Evolutionary conservation across 2,888 invertebrate genomes (phyloP).

Genomic region (Tachina grossa): DNA sequence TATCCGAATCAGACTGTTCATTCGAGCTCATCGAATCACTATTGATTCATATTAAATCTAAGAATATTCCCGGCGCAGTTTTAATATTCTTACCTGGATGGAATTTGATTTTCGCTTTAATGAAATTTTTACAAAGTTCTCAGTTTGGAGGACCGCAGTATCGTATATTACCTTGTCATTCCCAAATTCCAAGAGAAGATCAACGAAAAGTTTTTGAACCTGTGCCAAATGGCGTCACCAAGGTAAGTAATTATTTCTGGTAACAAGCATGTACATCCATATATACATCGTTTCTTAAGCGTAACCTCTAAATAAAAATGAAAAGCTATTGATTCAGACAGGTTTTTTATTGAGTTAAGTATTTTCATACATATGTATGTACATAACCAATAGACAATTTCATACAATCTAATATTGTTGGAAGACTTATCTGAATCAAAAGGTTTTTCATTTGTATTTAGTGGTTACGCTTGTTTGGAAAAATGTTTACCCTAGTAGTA

Average conservation of each 20-base stretch:
- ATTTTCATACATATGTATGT: too few species aligned
- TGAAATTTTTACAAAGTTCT: constrained; percentile 92
- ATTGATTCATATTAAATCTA: constrained; percentile 86
- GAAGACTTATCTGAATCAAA: too few species aligned
- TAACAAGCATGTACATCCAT: too few species aligned
- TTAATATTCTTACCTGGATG: constrained; percentile 97
- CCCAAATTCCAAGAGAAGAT: constrained; percentile 97
- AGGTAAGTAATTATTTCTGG: constrained; percentile 84
- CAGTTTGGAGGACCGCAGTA: constrained; percentile 89
- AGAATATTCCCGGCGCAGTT: constrained; percentile 90
- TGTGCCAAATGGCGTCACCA: constrained; percentile 92
- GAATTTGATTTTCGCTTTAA: constrained; percentile 96
- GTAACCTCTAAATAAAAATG: too few species aligned
- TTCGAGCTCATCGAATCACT: constrained; percentile 96
- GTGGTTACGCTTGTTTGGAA: too few species aligned
- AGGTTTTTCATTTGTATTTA: background rate
- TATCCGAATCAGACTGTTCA: constrained; percentile 95
- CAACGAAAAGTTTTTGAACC: constrained; percentile 96
- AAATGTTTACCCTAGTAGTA: too few species aligned
- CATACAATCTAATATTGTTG: too few species aligned
- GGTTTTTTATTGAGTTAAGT: too few species aligned
- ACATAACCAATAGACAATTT: too few species aligned
- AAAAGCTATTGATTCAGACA: too few species aligned
- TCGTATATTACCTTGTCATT: constrained; percentile 96
- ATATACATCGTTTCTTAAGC: too few species aligned